phyloP scores from a whole-genome alignment of 2,797 vertebrate genomes.

The Oreochromis grahami region DNA sequence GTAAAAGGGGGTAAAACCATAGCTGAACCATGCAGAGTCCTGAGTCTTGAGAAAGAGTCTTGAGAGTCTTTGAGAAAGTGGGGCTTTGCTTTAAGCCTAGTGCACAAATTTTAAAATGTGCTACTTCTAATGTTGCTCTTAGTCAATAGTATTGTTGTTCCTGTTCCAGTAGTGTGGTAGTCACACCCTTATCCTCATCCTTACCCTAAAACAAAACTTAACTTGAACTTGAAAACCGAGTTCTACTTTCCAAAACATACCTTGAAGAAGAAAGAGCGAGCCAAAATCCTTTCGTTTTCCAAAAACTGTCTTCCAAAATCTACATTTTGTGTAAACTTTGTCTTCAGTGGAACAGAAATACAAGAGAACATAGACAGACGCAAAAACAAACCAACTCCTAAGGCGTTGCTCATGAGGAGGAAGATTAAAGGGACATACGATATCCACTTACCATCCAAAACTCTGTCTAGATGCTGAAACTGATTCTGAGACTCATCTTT shows the following conservation, averaged over 20 bases:
- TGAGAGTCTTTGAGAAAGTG: not conserved
- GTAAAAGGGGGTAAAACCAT: not conserved
- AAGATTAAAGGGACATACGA: not conserved
- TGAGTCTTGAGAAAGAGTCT: not conserved
- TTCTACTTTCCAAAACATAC: not conserved
- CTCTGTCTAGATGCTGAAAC: slow-evolving; percentile 64
- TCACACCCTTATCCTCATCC: not conserved
- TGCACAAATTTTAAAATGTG: not conserved
- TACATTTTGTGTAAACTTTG: not conserved
- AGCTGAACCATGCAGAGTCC: not conserved
- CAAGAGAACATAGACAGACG: not conserved
- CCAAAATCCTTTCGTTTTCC: not conserved
- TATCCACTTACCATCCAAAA: slow-evolving; percentile 82
- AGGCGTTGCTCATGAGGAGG: not conserved
- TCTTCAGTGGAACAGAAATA: not conserved
- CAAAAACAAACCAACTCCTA: not conserved
- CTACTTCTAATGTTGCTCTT: not conserved
- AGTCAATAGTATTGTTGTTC: not conserved
- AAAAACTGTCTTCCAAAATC: not conserved
- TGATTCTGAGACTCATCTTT: slow-evolving; percentile 71
- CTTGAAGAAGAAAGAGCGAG: not conserved
- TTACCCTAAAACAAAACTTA: not conserved
- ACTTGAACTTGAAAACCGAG: not conserved
- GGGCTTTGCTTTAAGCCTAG: not conserved
- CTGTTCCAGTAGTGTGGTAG: not conserved